These are phyloP conservation scores for Caretta caretta DNA, from an alignment of 2,113 vertebrate species.

Conservation along the genomic window DNA sequence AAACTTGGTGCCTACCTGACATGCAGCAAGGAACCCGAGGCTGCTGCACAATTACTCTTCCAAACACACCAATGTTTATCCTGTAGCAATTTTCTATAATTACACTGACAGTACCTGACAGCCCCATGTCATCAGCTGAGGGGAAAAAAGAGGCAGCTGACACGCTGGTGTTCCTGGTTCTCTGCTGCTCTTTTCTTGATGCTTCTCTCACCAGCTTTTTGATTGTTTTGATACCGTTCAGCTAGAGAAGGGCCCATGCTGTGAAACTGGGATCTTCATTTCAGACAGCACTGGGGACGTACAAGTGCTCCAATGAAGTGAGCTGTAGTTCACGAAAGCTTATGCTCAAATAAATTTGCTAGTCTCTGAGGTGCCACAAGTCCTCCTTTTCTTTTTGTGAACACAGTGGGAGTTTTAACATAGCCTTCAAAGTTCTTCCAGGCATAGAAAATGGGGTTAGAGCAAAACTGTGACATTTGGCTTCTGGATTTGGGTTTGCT, in stretches of 20 bases:
- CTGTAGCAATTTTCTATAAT: conserved; percentile 3
- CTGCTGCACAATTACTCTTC: background rate
- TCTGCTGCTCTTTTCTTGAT: background rate
- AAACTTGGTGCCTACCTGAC: conserved; percentile 15
- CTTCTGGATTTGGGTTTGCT: background rate
- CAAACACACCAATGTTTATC: conserved; percentile 29
- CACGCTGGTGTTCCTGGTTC: background rate
- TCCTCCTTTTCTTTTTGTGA: too few species aligned
- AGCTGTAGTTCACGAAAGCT: too few species aligned
- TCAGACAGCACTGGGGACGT: background rate
- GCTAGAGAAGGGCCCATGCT: background rate
- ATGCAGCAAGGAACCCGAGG: background rate
- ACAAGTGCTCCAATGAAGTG: background rate
- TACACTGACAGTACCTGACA: background rate
- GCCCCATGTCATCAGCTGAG: background rate
- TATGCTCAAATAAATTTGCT: too few species aligned
- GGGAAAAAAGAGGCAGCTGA: conserved; percentile 1
- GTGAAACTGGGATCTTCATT: background rate
- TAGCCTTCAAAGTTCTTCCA: background rate
- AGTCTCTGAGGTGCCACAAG: too few species aligned
- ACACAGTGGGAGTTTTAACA: fast-evolving
- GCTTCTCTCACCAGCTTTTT: background rate
- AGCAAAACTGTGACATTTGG: background rate
- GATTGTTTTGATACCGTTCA: background rate
- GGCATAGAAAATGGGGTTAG: background rate